Evolutionary conservation across 2,797 vertebrate species (phyloP).

Genomic region (Sebastes reedi): DNA sequence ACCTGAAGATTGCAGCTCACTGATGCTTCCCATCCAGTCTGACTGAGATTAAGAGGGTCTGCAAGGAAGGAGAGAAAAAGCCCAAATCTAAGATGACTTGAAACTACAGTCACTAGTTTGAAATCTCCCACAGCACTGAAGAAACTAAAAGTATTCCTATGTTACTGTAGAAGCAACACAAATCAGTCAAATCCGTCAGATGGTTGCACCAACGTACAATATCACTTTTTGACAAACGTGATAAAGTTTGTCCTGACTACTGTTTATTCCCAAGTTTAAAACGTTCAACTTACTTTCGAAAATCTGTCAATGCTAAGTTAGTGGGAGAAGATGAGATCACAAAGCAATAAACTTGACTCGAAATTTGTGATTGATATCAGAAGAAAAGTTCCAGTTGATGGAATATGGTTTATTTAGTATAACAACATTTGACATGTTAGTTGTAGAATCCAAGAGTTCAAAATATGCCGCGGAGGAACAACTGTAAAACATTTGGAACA

Average conservation of each 20-base stretch:
- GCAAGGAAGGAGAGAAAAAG: not conserved
- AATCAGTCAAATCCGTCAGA: not conserved
- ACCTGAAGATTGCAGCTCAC: constrained; percentile 39
- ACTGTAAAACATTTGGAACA: no score
- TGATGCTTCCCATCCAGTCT: constrained; percentile 42
- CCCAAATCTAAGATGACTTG: constrained; percentile 1
- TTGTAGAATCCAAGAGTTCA: not conserved
- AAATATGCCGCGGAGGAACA: no score
- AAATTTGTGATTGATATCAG: not conserved
- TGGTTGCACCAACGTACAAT: not conserved
- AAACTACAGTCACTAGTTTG: not conserved
- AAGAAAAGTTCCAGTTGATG: not conserved
- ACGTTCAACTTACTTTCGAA: not conserved
- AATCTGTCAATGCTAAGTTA: not conserved
- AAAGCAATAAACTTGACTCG: not conserved
- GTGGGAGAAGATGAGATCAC: not conserved
- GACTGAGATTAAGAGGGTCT: constrained; percentile 36
- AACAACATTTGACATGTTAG: not conserved
- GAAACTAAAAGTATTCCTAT: not conserved
- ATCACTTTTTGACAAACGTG: not conserved
- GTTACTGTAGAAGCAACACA: not conserved
- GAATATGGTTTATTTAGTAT: not conserved
- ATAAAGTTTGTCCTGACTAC: not conserved
- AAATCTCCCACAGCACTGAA: not conserved
- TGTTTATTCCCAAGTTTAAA: not conserved